Conservation (phyloP, 2,888 invertebrate species). For the Eremobia ochroleuca region DNA sequence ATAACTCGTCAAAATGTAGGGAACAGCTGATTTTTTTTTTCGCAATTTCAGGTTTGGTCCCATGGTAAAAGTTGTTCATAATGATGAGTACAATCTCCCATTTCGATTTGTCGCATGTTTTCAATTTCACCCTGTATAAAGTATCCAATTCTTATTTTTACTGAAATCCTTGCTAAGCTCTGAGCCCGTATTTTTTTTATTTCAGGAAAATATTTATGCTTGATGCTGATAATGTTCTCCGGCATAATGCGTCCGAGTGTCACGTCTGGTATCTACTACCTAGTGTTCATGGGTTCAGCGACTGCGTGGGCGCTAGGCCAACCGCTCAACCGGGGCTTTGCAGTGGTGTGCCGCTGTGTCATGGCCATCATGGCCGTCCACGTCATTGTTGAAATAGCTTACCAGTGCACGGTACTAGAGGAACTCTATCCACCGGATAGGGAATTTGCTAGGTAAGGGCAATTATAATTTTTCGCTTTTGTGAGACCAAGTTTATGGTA, state of each 20-base stretch:
- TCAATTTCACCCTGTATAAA: no score
- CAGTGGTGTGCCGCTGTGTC: constrained; percentile 93
- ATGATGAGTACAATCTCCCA: no score
- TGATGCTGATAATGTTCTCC: constrained; percentile 93
- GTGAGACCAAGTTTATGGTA: background rate
- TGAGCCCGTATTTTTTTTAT: constrained; percentile 59
- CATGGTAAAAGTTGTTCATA: no score
- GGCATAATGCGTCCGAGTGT: constrained; percentile 96
- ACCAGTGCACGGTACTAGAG: constrained; percentile 96
- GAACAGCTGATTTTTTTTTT: no score
- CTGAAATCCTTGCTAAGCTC: background rate
- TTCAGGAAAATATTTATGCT: constrained; percentile 92
- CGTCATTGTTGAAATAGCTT: constrained; percentile 93
- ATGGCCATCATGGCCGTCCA: constrained; percentile 95
- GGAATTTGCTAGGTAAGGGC: constrained; percentile 93
- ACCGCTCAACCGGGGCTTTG: constrained; percentile 94
- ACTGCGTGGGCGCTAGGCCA: constrained; percentile 97
- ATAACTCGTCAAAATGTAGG: no score
- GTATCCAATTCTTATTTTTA: background rate
- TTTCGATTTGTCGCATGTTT: no score
- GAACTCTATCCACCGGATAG: constrained; percentile 93
- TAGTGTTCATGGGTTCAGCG: constrained; percentile 95
- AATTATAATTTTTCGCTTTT: background rate
- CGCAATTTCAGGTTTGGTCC: no score
- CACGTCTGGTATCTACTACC: constrained; percentile 96